Evolutionary conservation across 2,888 invertebrate genomes (phyloP), one percentile per base, ranked within the genome.

Genomic region (Congeria kusceri): DNA sequence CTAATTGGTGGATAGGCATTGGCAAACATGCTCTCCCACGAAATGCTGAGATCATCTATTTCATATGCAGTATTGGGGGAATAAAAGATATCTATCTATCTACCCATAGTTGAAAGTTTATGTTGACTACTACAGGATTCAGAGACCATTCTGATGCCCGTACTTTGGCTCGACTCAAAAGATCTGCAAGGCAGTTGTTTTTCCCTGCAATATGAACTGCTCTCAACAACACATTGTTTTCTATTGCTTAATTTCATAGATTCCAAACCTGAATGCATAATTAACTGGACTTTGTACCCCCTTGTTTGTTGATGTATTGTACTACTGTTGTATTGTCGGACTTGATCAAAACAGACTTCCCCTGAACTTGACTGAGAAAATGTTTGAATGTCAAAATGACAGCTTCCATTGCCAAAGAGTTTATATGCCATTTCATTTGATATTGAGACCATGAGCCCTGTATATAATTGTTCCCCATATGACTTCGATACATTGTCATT

Each of bases 1-100:
- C 61, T 58, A 0, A 66, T 59, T 28, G 77, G 83, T 18, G 79
- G 83, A 25, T 66, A 83, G 1, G 81, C 83, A 68, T 81, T 79
- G 13, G 74, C 81, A 61, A 57, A 72, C 72, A 77, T 75, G 29
- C 64, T 67, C 44, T 56, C 70, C 77, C 77, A 81, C 18, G 65
- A 15, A 57, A 80, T 72, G 13, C 67, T 62, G 49, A 84, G 74
- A 23, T 77, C 78, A 77, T 84, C 79, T 49, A 79, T 46, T 58
- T 74, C 71, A 58, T 25, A 56, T 13, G 84, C 77, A 62, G 46
- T 27, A 13, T n/a, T 53, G 71, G 61, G 74, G 71, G 46, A 80
- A 71, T 39, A 64, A 0, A 13, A 75, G 72, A 18, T 1, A 20
- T 0, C 44, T 58, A n/a, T n/a, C n/a, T n/a, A n/a, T n/a, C n/a